These are phyloP conservation scores for Polyergus mexicanus DNA, from an alignment of 1,140 invertebrate genomes.

Conservation along the genomic window DNA sequence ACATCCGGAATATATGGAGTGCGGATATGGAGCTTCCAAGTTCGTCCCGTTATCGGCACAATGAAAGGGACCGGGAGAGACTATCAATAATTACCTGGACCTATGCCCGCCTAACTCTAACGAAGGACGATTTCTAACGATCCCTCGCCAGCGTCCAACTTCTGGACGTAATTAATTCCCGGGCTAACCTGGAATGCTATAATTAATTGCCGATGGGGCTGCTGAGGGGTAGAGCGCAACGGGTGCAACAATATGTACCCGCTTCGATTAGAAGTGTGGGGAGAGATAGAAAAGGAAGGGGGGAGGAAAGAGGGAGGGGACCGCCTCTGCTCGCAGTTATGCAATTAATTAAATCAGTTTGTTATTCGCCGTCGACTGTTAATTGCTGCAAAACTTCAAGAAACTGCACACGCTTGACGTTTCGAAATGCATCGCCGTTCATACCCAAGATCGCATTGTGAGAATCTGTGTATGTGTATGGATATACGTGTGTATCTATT, in stretches of 20 bases:
- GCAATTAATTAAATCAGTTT: constrained; percentile 77
- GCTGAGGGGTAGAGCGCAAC: constrained; percentile 72
- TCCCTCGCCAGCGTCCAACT: constrained; percentile 78
- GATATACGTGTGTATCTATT: not conserved
- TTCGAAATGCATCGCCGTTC: constrained; percentile 48
- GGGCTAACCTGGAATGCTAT: constrained; percentile 81
- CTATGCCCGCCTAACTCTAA: constrained; percentile 74
- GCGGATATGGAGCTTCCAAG: not conserved
- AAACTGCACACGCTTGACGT: constrained; percentile 62
- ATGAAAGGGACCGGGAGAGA: constrained; percentile 59
- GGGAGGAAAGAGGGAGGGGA: not conserved
- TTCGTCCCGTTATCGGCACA: constrained; percentile 58
- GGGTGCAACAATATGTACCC: constrained; percentile 76
- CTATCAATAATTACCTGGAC: constrained; percentile 74
- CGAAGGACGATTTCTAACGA: constrained; percentile 79
- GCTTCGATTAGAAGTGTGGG: constrained; percentile 69
- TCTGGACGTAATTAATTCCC: constrained; percentile 81
- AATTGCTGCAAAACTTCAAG: constrained; percentile 72
- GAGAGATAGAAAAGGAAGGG: not conserved
- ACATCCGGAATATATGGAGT: not conserved
- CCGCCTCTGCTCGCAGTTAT: constrained; percentile 72
- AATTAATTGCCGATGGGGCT: constrained; percentile 80
- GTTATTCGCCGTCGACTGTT: constrained; percentile 74
- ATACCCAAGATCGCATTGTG: constrained; percentile 40
- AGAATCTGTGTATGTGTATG: not conserved